Evolutionary conservation across 2,888 invertebrate genomes (phyloP).

Genomic region (Drosophila rellima): DNA sequence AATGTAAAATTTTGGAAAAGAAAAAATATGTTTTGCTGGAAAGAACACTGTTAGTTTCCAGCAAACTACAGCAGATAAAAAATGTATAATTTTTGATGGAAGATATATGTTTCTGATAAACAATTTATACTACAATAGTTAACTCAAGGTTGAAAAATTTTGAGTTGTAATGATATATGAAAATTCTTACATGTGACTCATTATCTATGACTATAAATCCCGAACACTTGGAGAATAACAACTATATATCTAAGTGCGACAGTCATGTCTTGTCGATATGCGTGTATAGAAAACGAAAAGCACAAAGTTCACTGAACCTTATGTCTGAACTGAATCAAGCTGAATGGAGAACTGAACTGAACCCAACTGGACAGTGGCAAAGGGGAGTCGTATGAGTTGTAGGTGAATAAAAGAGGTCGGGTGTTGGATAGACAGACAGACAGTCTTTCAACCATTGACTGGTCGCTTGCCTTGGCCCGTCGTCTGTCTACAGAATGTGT

Average conservation of each 20-base stretch:
- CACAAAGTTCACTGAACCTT: slow-evolving; percentile 70
- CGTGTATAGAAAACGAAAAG: slow-evolving; percentile 58
- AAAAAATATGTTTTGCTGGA: too few species aligned
- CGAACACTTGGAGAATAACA: slow-evolving; percentile 16
- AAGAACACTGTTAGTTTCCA: too few species aligned
- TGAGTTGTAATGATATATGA: background rate
- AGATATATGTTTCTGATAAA: background rate
- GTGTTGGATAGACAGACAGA: slow-evolving; percentile 2
- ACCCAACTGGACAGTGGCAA: slow-evolving; percentile 33
- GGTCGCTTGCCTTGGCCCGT: slow-evolving; percentile 36
- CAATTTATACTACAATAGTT: too few species aligned
- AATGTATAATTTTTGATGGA: background rate
- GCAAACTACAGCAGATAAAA: too few species aligned
- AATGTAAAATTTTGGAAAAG: too few species aligned
- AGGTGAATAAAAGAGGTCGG: slow-evolving; percentile 19
- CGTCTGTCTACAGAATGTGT: slow-evolving; percentile 38
- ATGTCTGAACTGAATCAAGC: slow-evolving; percentile 23
- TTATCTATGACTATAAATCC: slow-evolving; percentile 10
- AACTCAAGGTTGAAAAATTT: background rate
- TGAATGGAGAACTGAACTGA: slow-evolving; percentile 18
- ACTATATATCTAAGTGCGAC: slow-evolving; percentile 31
- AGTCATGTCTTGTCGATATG: slow-evolving; percentile 27
- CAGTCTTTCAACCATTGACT: slow-evolving; percentile 25
- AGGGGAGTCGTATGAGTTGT: slow-evolving; percentile 14
- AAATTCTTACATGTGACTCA: slow-evolving; percentile 6